Evolutionary conservation across 1,140 invertebrate species (phyloP).

Genomic region (Drosophila albomicans): DNA sequence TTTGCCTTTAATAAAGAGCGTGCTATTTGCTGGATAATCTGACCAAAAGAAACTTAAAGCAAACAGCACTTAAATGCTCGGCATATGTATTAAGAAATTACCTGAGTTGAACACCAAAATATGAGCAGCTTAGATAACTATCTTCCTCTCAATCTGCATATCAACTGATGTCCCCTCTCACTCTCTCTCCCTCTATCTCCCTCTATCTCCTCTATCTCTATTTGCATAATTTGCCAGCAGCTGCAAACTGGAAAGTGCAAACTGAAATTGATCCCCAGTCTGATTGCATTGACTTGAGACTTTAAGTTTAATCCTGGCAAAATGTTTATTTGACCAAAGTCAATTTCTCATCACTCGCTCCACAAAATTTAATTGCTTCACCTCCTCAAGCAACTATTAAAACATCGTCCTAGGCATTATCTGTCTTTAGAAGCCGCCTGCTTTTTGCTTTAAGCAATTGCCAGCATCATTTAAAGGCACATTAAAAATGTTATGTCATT

Average conservation of each 20-base stretch:
- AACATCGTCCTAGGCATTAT: not conserved
- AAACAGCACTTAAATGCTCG: not conserved
- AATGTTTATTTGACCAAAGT: conserved; percentile 31
- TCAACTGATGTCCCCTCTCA: not conserved
- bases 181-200: not conserved
- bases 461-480: conserved; percentile 33
- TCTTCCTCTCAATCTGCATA: not conserved
- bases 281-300: conserved; percentile 23
- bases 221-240: conserved; percentile 47
- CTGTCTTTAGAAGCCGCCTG: not conserved
- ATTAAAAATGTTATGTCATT: conserved; percentile 73
- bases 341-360: conserved; percentile 1
- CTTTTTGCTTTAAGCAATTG: conserved; percentile 15
- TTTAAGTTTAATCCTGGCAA: conserved; percentile 18
- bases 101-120: conserved; percentile 30
- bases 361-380: conserved; percentile 14
- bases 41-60: not conserved
- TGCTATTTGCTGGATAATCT: conserved; percentile 62
- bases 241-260: conserved; percentile 22
- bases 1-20: conserved; percentile 35
- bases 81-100: too few species aligned
- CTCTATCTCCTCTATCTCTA: conserved; percentile 11
- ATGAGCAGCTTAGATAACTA: conserved; percentile 1
- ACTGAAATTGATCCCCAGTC: conserved; percentile 33
- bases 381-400: conserved; percentile 3